phyloP scores from a whole-genome alignment of 2,797 vertebrate genomes.

The Argentina silus region DNA sequence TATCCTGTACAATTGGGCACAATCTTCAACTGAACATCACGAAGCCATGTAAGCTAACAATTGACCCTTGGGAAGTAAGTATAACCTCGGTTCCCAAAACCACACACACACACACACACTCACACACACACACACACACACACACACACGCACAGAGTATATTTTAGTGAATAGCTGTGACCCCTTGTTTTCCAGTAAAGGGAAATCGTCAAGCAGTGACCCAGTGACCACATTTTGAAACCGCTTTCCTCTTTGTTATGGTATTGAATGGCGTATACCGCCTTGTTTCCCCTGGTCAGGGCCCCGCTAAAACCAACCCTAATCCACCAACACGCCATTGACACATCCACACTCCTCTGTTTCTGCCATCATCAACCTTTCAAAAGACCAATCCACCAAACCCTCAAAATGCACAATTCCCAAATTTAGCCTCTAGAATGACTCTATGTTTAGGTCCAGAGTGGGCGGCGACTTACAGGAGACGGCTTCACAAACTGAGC shows the following conservation, averaged over 20 bases:
- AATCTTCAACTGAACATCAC: slow-evolving; percentile 19
- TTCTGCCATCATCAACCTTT: slow-evolving; percentile 54
- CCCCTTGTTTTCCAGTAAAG: slow-evolving; percentile 71
- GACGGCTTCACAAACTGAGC: neutral
- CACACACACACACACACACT: neutral
- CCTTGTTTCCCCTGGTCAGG: slow-evolving; percentile 57
- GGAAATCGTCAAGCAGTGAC: slow-evolving; percentile 72
- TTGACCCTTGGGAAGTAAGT: slow-evolving; percentile 61
- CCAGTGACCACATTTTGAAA: slow-evolving; percentile 71
- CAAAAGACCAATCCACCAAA: slow-evolving; percentile 52
- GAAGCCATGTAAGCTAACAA: slow-evolving; percentile 38
- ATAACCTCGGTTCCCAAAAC: slow-evolving; percentile 23
- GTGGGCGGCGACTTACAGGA: slow-evolving; percentile 35
- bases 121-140: slow-evolving; percentile 54
- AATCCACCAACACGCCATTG: slow-evolving; percentile 47
- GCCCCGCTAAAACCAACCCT: slow-evolving; percentile 34
- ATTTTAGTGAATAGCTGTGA: slow-evolving; percentile 64
- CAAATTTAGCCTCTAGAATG: slow-evolving; percentile 39
- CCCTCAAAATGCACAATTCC: slow-evolving; percentile 53
- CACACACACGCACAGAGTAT: slow-evolving; percentile 44
- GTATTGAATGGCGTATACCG: slow-evolving; percentile 63
- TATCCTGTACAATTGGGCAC: slow-evolving; percentile 13
- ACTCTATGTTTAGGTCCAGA: slow-evolving; percentile 61
- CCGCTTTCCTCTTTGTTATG: slow-evolving; percentile 75
- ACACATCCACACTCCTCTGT: slow-evolving; percentile 47